Conservation (phyloP, 2,888 invertebrate species). For the Brassicogethes aeneus region DNA sequence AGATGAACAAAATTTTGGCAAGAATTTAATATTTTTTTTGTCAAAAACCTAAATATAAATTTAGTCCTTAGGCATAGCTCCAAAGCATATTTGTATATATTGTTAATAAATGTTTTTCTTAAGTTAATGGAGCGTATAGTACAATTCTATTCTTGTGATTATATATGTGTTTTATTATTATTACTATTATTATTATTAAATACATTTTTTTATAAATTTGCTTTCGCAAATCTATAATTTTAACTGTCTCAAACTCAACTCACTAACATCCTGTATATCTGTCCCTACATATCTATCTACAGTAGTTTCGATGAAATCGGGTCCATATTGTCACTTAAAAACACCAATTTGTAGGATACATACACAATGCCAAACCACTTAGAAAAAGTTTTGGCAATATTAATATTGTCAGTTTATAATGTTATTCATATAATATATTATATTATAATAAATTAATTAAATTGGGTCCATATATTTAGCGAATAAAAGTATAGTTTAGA, state of each 20-base stretch:
- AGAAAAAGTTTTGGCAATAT: conserved; percentile 3
- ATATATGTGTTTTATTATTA: conserved; percentile 8
- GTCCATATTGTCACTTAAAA: conserved; percentile 19
- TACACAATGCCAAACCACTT: conserved; percentile 4
- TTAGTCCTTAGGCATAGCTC: not conserved
- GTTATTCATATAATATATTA: conserved; percentile 8
- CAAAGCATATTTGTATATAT: not conserved
- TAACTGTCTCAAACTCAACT: conserved; percentile 10
- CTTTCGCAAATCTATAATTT: no score
- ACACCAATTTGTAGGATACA: conserved; percentile 11
- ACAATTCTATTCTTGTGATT: conserved; percentile 11
- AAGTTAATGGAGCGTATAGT: conserved; percentile 9
- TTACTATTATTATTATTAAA: conserved; percentile 8
- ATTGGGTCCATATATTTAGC: conserved; percentile 20
- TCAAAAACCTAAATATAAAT: no score
- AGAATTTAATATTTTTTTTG: no score
- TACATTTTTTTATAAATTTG: no score
- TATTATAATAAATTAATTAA: conserved; percentile 16
- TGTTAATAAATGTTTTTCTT: conserved; percentile 2
- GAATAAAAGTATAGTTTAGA: conserved; percentile 9
- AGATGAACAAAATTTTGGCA: no score
- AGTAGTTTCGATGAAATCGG: conserved; percentile 16
- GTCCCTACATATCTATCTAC: conserved; percentile 6
- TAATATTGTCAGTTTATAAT: conserved; percentile 3
- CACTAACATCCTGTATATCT: conserved; percentile 1